These are phyloP conservation scores for Amiota communis DNA, from an alignment of 2,888 invertebrate genomes.

Conservation along the genomic window DNA sequence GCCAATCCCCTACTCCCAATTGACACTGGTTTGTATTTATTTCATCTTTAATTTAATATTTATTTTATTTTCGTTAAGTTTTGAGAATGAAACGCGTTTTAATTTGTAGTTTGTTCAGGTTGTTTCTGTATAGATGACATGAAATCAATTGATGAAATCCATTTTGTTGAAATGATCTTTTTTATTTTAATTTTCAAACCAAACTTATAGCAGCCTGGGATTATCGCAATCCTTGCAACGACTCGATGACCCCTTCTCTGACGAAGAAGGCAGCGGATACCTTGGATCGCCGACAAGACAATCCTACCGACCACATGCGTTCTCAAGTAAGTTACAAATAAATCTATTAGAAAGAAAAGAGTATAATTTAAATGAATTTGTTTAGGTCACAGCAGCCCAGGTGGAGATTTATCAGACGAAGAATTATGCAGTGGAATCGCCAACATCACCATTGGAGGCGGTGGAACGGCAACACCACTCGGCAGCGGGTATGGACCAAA, in stretches of 20 bases:
- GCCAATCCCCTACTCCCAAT: constrained; percentile 95
- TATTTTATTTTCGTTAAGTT: neutral
- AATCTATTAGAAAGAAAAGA: neutral
- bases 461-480: constrained; percentile 72
- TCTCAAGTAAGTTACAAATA: constrained; percentile 73
- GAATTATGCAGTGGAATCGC: constrained; percentile 73
- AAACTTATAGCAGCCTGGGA: constrained; percentile 73
- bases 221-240: constrained; percentile 74
- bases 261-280: constrained; percentile 84
- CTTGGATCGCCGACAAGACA: constrained; percentile 74
- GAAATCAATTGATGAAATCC: constrained; percentile 26
- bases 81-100: constrained; percentile 22
- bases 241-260: constrained; percentile 87
- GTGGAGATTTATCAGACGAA: constrained; percentile 75
- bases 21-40: constrained; percentile 79
- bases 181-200: constrained; percentile 36
- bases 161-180: constrained; percentile 32
- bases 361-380: neutral
- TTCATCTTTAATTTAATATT: constrained; percentile 59
- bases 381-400: constrained; percentile 74
- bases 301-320: constrained; percentile 75
- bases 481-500: constrained; percentile 72
- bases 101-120: constrained; percentile 33
- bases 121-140: constrained; percentile 28
- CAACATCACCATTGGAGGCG: constrained; percentile 69